These are phyloP conservation scores for Arctocebus calabarensis DNA, from an alignment of 2,797 vertebrate genomes.

Conservation along the genomic window DNA sequence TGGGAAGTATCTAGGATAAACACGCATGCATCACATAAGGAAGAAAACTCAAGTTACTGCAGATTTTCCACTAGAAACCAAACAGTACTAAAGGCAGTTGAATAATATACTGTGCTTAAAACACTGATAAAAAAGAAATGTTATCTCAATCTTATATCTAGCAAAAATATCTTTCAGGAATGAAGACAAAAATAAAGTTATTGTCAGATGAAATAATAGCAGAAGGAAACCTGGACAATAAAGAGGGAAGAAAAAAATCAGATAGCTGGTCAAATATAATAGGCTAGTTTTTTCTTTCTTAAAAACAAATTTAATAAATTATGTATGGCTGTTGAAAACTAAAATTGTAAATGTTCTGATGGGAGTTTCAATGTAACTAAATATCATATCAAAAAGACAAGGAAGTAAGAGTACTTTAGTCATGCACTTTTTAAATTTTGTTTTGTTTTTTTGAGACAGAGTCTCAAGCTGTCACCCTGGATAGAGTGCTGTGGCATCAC, in stretches of 20 bases:
- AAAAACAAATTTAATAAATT: not conserved
- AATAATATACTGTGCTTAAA: not conserved
- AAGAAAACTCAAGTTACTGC: not conserved
- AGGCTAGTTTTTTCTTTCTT: not conserved
- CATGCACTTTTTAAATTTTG: not conserved
- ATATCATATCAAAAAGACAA: not conserved
- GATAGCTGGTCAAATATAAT: not conserved
- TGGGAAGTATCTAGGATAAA: not conserved
- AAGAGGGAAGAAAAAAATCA: not conserved
- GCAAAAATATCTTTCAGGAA: not conserved
- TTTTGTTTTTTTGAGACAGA: no score
- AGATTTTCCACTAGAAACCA: not conserved
- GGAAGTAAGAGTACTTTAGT: not conserved
- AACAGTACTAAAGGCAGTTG: not conserved
- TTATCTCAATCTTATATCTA: not conserved
- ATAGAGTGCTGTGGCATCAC: no score
- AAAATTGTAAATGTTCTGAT: not conserved
- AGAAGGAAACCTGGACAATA: not conserved
- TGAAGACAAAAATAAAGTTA: not conserved
- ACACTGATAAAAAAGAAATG: not conserved
- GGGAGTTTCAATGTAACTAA: not conserved
- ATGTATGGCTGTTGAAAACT: not conserved
- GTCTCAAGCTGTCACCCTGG: no score
- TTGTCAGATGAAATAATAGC: not conserved
- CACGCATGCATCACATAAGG: not conserved